Conservation (phyloP, 2,888 invertebrate genomes). For the Sesamia inferens region DNA sequence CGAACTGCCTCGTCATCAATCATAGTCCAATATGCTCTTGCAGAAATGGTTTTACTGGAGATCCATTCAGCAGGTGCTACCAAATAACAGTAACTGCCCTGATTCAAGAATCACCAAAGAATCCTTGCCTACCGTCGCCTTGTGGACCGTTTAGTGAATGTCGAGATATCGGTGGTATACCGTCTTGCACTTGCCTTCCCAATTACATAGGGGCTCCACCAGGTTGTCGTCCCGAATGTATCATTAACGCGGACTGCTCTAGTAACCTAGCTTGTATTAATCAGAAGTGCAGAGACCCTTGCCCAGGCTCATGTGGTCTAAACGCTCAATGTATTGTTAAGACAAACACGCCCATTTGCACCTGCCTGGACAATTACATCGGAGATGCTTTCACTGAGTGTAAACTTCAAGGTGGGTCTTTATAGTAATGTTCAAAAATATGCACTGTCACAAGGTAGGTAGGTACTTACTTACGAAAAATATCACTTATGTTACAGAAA, state of each 20-base stretch:
- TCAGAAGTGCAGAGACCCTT: conserved; percentile 94
- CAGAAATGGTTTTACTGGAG: conserved; percentile 90
- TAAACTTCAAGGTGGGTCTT: conserved; percentile 85
- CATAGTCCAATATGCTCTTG: conserved; percentile 93
- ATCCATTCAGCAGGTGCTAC: conserved; percentile 91
- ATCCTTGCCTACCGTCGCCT: conserved; percentile 91
- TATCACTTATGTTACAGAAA: conserved; percentile 69
- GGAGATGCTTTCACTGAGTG: conserved; percentile 94
- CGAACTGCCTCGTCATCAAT: conserved; percentile 93
- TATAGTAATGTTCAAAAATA: background rate
- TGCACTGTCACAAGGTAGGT: background rate
- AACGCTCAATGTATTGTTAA: conserved; percentile 91
- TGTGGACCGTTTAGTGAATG: conserved; percentile 93
- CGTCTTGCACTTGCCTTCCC: conserved; percentile 91
- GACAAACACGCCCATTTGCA: conserved; percentile 94
- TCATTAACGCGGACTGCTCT: conserved; percentile 93
- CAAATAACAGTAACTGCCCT: conserved; percentile 69
- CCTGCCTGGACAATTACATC: conserved; percentile 92
- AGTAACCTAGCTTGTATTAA: conserved; percentile 94
- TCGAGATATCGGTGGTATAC: conserved; percentile 89
- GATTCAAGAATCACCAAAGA: conserved; percentile 74
- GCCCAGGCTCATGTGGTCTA: conserved; percentile 94
- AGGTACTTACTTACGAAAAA: conserved; percentile 17
- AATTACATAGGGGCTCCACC: conserved; percentile 93
- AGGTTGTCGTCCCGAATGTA: conserved; percentile 92